Evolutionary conservation across 2,113 vertebrate species (phyloP), one percentile per base, ranked within the genome.

Genomic region (Apteryx owenii): DNA sequence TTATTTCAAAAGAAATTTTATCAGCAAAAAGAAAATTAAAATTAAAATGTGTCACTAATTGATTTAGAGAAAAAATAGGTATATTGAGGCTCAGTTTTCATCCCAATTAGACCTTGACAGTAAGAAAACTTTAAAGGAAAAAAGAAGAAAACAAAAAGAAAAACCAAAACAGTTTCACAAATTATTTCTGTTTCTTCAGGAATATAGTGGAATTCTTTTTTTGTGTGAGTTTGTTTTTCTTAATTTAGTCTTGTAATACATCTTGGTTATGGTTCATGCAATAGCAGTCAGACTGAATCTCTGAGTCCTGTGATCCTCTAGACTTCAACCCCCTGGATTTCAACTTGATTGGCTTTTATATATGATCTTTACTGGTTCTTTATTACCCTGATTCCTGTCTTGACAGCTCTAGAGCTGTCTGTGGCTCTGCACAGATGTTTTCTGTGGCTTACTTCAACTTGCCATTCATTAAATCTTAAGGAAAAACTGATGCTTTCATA

Each of bases 1-100:
- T 81, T 90, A 92, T 90, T 93, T 92, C 50, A 92, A 70, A 94
- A 81, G 5, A 88, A 71, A 5, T 72, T 16, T 85, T 95, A 76
- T 91, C 66, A 82, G 53, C 87, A 85, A 90, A 77, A 94, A 82
- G 70, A 88, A 95, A 95, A 93, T 76, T 82, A 91, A n/a, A 36
- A 51, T 51, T n/a, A 85, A 61, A 89, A 61, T 48, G 17, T 46
- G 65, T 80, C 85, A 73, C 6, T 6, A 33, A 23, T 75, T 87
- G 81, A 88, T 73, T 82, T 90, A 62, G 53, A 92, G 61, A 89
- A 26, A 77, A 93, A 92, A 81, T 68, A 81, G 75, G 65, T 56
- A 61, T 29, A 42, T 5, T 19, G 31, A 76, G 14, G 19, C 31
- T 69, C 48, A 81, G 25, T 28, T 76, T 94, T 81, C 38, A 65